Evolutionary conservation across 1,140 invertebrate genomes (phyloP).

Genomic region (Bursaphelenchus mucronatus): DNA sequence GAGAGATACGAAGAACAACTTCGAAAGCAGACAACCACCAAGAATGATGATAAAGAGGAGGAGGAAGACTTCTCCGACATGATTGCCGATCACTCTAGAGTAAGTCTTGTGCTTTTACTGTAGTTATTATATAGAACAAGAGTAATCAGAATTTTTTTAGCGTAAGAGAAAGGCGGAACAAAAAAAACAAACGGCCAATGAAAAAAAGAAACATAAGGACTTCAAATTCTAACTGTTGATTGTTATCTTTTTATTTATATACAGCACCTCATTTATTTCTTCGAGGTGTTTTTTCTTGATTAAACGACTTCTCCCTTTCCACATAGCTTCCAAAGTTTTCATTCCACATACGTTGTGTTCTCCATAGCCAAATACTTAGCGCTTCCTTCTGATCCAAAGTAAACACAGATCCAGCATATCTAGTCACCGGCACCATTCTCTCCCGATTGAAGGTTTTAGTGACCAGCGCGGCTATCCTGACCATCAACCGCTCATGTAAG

Average conservation of each 20-base stretch:
- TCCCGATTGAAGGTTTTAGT: slow-evolving; percentile 52
- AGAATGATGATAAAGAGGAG: slow-evolving; percentile 64
- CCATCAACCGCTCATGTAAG: slow-evolving; percentile 43
- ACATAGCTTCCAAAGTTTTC: slow-evolving; percentile 49
- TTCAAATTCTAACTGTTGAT: slow-evolving; percentile 58
- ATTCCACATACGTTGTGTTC: slow-evolving; percentile 52
- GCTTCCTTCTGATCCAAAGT: slow-evolving; percentile 47
- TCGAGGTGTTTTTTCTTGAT: neutral
- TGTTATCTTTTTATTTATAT: slow-evolving; percentile 2
- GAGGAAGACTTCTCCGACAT: slow-evolving; percentile 94
- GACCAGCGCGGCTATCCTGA: slow-evolving; percentile 48
- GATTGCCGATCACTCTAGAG: slow-evolving; percentile 84
- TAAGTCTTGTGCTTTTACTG: slow-evolving; percentile 19
- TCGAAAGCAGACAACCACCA: slow-evolving; percentile 65
- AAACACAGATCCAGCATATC: slow-evolving; percentile 54
- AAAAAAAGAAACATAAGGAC: slow-evolving; percentile 57
- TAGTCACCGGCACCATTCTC: slow-evolving; percentile 44
- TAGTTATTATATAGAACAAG: slow-evolving; percentile 14
- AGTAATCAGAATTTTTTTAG: slow-evolving; percentile 42
- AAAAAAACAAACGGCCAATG: slow-evolving; percentile 46
- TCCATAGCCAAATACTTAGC: slow-evolving; percentile 54
- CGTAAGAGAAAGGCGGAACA: slow-evolving; percentile 59
- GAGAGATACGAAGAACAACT: slow-evolving; percentile 81
- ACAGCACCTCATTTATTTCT: neutral
- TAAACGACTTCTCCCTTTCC: slow-evolving; percentile 42